Base-by-base conservation (phyloP, 2,113 vertebrate genomes). In the Gymnogyps californianus region DNA sequence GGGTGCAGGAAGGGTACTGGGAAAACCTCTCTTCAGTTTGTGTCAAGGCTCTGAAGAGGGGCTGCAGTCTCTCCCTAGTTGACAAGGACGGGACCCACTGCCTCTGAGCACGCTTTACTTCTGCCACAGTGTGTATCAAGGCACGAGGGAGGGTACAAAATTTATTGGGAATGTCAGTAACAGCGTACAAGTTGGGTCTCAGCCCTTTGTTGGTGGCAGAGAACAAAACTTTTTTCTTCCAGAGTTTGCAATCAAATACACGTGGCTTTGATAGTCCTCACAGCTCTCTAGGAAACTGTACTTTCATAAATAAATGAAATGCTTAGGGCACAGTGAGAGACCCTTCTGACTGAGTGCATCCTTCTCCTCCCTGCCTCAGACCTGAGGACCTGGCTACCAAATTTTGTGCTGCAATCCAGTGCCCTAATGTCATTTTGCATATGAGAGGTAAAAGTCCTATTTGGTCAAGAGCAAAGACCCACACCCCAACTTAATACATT, bases 261-360 rank as follows among this genome's bases (percentile, higher is more conserved):
- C 1, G 4, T 18, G 57, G 46, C 57, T 97, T 95, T 92, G 65
- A 74, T 46, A 95, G 76, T 85, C 34, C 74, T 91, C 82, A 74
- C 40, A 76, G 75, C 31, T 84, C 71, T 94, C 59, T 76, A 77
- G 75, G 94, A 97, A 97, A 86, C 34, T 61, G 12, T 61, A 44
- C 32, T 91, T 89, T 72, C 51, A 71, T 59, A 96, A 97, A 97
- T 94, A 97, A 97, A 95, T 83, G 22, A 77, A 72, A 88, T 47
- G n/a, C 15, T 64, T 42, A 38, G 17, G 8, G 44, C 51, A 64
- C 31, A 59, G 28, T 9, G 49, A 83, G 40, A 70, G n/a, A 69
- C 6, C 2, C 11, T 65, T 13, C 44, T 49, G 49, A 40, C 15
- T 36, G 17, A 44, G 18, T 7, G 31, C 21, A 42, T 49, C 25